Evolutionary conservation across 2,888 invertebrate species (phyloP).

Genomic region (Cantharis lateralis): DNA sequence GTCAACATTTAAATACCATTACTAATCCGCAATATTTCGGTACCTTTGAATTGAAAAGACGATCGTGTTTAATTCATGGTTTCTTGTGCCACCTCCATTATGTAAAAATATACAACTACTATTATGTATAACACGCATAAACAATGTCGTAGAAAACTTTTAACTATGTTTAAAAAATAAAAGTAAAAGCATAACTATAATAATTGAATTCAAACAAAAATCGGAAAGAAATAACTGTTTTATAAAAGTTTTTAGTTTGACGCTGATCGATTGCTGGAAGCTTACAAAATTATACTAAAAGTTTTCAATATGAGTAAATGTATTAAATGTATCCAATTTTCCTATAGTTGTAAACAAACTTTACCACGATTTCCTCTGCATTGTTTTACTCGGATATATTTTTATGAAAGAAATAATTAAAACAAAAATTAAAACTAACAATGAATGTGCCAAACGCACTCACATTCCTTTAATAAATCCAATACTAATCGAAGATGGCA

Average conservation of each 20-base stretch:
- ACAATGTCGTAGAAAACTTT: not conserved
- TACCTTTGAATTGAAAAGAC: constrained; percentile 8
- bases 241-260: constrained; percentile 16
- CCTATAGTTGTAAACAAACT: not conserved
- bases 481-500: constrained; percentile 20
- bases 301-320: constrained; percentile 14
- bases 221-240: constrained; percentile 6
- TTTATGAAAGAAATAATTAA: constrained; percentile 9
- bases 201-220: constrained; percentile 3
- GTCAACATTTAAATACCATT: constrained; percentile 4
- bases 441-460: constrained; percentile 22
- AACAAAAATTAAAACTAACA: constrained; percentile 23
- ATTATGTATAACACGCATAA: not conserved
- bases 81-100: not conserved
- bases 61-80: not conserved
- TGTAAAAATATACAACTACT: not conserved
- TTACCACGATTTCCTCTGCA: not conserved
- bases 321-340: constrained; percentile 17
- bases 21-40: constrained; percentile 12
- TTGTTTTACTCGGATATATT: not conserved
- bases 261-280: constrained; percentile 24
- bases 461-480: constrained; percentile 22
- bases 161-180: not conserved
- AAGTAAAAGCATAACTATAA: not conserved
- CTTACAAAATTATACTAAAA: constrained; percentile 23